phyloP scores from a whole-genome alignment of 1,140 invertebrate genomes.

The Trachelipus rathkii region DNA sequence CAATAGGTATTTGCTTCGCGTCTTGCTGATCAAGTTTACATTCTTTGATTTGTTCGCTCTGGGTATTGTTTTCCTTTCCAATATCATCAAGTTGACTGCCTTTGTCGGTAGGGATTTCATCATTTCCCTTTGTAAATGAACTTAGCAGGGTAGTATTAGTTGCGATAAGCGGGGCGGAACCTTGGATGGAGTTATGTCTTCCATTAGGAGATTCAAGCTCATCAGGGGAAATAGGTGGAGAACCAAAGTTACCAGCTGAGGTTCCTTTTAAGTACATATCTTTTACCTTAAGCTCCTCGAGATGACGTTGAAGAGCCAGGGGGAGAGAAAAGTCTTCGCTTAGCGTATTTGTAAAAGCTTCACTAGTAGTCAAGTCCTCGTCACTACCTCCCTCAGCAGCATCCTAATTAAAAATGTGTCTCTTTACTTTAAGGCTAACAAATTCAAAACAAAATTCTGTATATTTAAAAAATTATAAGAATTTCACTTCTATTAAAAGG shows the following conservation, averaged over 20 bases:
- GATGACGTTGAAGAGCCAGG: constrained; percentile 2
- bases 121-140: background rate
- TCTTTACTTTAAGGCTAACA: background rate
- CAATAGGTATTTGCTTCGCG: background rate
- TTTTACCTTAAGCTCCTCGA: constrained; percentile 6
- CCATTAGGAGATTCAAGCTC: background rate
- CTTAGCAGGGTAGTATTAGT: background rate
- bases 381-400: constrained; percentile 1
- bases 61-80: background rate
- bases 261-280: constrained; percentile 1
- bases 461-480: too few relatives aligned
- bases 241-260: background rate
- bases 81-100: background rate
- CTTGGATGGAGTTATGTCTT: background rate
- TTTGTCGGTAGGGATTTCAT: background rate
- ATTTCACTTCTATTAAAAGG: too few relatives aligned
- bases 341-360: background rate
- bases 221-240: constrained; percentile 5
- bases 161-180: background rate
- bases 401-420: constrained; percentile 3
- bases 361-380: constrained; percentile 1
- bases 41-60: background rate
- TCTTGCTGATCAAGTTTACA: background rate
- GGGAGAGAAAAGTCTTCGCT: constrained; percentile 8
- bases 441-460: background rate